phyloP scores from a whole-genome alignment of 2,113 vertebrate species.

The Myrmecophaga tridactyla region DNA sequence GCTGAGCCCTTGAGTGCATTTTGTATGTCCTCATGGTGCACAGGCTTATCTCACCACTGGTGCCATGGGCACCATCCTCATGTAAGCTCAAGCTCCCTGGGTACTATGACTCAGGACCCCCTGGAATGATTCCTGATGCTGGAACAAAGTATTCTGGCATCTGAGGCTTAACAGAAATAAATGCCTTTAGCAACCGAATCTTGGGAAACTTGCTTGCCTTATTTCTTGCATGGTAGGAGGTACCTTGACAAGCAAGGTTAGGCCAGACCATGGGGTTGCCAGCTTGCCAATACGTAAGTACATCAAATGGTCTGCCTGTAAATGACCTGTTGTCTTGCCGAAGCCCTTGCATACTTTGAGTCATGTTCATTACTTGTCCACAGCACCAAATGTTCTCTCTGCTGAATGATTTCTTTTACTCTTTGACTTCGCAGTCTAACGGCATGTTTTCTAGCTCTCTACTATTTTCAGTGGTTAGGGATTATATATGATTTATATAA shows the following conservation, averaged over 20 bases:
- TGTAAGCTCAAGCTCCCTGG: conserved; percentile 55
- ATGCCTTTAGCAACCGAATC: conserved; percentile 44
- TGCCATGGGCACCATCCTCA: conserved; percentile 62
- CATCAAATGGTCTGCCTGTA: background rate
- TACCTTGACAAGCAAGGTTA: background rate
- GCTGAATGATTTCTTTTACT: background rate
- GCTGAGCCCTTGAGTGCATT: background rate
- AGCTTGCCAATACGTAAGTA: accelerated
- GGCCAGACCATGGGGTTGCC: background rate
- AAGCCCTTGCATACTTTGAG: background rate
- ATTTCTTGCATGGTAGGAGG: conserved; percentile 43
- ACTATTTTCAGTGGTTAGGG: background rate
- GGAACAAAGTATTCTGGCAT: conserved; percentile 66
- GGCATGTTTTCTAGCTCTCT: background rate
- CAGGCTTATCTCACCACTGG: background rate
- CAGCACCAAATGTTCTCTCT: background rate
- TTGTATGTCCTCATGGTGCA: background rate
- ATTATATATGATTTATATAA: conserved; percentile 51
- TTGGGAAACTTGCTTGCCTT: conserved; percentile 66
- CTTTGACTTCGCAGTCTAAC: background rate
- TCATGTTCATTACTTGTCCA: background rate
- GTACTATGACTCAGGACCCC: conserved; percentile 63
- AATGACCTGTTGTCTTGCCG: accelerated
- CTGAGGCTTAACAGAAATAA: conserved; percentile 26
- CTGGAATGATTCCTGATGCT: conserved; percentile 57